Conservation (phyloP, 2,888 invertebrate species). For the Scaptomyza caliginosa region DNA sequence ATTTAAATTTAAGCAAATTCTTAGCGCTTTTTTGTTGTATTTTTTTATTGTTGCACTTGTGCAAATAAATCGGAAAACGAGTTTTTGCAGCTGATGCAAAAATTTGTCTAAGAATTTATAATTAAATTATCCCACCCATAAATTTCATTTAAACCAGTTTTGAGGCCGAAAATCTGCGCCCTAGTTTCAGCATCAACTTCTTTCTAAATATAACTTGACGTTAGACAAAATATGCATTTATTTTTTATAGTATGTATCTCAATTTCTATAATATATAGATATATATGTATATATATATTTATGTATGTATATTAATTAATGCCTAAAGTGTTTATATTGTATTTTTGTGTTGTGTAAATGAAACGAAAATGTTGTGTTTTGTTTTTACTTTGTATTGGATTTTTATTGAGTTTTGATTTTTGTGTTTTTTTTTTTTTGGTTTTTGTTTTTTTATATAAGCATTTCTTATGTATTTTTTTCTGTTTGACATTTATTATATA, state of each 20-base stretch:
- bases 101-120: slow-evolving; percentile 57
- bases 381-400: slow-evolving; percentile 55
- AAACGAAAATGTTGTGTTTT: slow-evolving; percentile 59
- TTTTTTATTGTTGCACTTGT: slow-evolving; percentile 24
- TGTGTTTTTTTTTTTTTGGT: slow-evolving; percentile 27
- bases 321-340: slow-evolving; percentile 46
- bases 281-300: slow-evolving; percentile 28
- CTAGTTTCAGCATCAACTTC: slow-evolving; percentile 26
- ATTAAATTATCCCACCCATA: slow-evolving; percentile 22
- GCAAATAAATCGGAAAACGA: slow-evolving; percentile 48
- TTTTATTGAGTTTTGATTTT: slow-evolving; percentile 40
- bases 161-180: slow-evolving; percentile 46
- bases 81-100: slow-evolving; percentile 42
- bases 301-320: slow-evolving; percentile 37
- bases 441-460: slow-evolving; percentile 47
- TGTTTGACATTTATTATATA: slow-evolving; percentile 71
- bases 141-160: slow-evolving; percentile 51
- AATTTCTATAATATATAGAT: slow-evolving; percentile 49
- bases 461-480: slow-evolving; percentile 64
- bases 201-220: slow-evolving; percentile 72
- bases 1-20: slow-evolving; percentile 66
- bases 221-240: slow-evolving; percentile 73
- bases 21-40: slow-evolving; percentile 15
- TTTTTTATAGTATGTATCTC: slow-evolving; percentile 24
- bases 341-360: slow-evolving; percentile 50